phyloP scores from a whole-genome alignment of 92 coral and sea anemone genomes.

The Palythoa grandis region DNA sequence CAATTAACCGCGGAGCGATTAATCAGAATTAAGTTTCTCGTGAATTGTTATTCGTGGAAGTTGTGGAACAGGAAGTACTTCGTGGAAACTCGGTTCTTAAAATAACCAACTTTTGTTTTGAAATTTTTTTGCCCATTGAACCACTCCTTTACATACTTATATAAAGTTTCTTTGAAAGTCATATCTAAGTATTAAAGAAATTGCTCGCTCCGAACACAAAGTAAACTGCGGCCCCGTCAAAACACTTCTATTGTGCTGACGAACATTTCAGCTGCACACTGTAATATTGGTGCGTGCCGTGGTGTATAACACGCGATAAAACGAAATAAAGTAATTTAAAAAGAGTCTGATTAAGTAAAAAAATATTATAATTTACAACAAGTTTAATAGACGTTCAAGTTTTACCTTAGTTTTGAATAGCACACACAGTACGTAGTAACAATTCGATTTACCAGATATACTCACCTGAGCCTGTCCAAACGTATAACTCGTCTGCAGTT shows the following conservation, averaged over 20 bases:
- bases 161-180: background rate
- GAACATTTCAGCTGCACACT: background rate
- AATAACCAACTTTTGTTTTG: background rate
- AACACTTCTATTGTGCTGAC: background rate
- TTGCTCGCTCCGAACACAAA: too few relatives aligned
- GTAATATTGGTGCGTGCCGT: background rate
- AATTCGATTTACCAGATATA: background rate
- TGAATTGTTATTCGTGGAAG: background rate
- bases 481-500: conserved; percentile 16
- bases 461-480: background rate
- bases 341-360: too few relatives aligned
- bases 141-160: background rate
- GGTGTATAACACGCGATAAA: too few relatives aligned
- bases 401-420: too few relatives aligned
- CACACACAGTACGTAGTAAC: background rate
- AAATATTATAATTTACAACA: background rate
- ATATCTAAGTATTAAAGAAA: too few relatives aligned
- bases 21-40: background rate
- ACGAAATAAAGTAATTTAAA: too few relatives aligned
- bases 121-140: background rate
- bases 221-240: too few relatives aligned
- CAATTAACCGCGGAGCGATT: background rate
- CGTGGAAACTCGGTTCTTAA: background rate
- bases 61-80: background rate
- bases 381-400: background rate